Evolutionary conservation across 2,888 invertebrate genomes (phyloP), one percentile per base, ranked within the genome.

Genomic region (Agonopterix arenella): DNA sequence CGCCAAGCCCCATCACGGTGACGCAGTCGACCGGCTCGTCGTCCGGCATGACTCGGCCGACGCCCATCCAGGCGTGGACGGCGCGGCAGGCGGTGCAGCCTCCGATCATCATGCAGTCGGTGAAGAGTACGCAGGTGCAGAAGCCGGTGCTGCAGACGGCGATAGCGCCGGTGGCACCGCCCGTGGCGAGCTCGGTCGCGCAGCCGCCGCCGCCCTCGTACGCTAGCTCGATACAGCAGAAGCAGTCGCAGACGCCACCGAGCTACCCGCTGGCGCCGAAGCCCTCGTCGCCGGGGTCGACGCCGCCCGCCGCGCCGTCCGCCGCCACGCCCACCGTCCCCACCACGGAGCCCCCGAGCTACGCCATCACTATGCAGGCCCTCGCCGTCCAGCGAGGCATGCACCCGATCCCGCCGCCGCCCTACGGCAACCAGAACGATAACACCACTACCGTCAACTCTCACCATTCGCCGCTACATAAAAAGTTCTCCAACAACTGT

Each of bases 81-180:
- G 95, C 96, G 50, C 90, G 95, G 47, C 97, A 97, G 77, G 94
- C 96, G 41, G 96, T 97, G 13, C 97, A 97, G 70, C 95, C 97
- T 46, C 97, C 97, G 7, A 96, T 98, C 59, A 97, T 98, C 57
- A 98, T 98, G 97, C 97, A 98, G 77, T 96, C 97, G 36, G 98
- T 98, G 11, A 97, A 97, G 78, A 97, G 97, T 85, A 97, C 97
- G 11, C 97, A 97, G 80, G 97, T 97, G 41, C 97, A 97, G 73
- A 98, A 98, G 76, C 98, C 98, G 0, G 93, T 97, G 36, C 88
- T 98, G 57, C 98, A 98, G 84, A 98, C 97, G 11, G 98, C 98
- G 8, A 96, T 97, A 46, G 97, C 96, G n/a, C 97, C 97, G 1
- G 93, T 94, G 28, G 93, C 95, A 10, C 95, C 95, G 2, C 80